phyloP scores from a whole-genome alignment of 2,113 vertebrate species.

The Bubo bubo region DNA sequence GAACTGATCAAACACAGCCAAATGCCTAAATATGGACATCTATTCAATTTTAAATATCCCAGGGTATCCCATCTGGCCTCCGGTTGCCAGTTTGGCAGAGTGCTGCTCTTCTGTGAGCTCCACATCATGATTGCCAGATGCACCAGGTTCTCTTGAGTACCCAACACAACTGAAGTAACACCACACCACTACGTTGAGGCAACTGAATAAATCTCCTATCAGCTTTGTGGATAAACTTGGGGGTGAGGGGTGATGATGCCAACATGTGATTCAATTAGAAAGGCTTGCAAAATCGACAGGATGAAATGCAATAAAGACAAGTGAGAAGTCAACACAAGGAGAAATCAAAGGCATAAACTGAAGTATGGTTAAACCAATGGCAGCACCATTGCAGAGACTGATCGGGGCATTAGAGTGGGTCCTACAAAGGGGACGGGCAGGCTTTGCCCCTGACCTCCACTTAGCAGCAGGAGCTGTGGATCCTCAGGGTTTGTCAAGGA shows the following conservation, averaged over 20 bases:
- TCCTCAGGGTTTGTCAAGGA: not conserved
- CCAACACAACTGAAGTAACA: not conserved
- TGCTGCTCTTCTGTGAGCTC: not conserved
- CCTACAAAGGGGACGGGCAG: not conserved
- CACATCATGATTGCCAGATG: not conserved
- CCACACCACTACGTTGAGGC: accelerated
- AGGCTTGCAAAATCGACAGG: not conserved
- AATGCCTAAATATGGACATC: slow-evolving; percentile 24
- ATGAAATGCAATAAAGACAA: not conserved
- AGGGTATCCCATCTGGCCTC: not conserved
- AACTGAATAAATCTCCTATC: not conserved
- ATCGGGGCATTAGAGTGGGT: not conserved
- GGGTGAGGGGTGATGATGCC: not conserved
- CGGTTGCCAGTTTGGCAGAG: not conserved
- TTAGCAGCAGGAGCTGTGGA: not conserved
- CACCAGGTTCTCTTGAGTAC: not conserved
- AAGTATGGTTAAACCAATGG: not conserved
- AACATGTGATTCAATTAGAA: not conserved
- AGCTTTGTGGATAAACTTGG: not conserved
- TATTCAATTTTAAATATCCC: not conserved
- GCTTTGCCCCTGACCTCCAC: not conserved
- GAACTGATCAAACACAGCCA: not conserved
- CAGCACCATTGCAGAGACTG: not conserved
- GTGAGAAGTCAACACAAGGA: not conserved
- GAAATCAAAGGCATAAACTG: not conserved